phyloP scores from a whole-genome alignment of 2,113 vertebrate genomes.

The Tricholaema leucomelas region DNA sequence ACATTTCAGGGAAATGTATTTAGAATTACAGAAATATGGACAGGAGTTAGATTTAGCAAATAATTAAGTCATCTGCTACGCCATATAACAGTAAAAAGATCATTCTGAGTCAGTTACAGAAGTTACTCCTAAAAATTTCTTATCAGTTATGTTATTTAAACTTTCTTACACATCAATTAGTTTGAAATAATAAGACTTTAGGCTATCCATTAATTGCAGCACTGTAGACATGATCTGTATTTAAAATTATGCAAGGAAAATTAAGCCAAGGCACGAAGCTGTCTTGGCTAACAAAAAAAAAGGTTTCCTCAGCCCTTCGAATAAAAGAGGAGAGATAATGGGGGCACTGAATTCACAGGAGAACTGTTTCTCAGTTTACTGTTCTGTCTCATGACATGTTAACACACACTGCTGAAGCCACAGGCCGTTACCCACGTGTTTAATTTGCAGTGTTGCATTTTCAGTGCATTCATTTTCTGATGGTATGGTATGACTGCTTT shows the following conservation, averaged over 20 bases:
- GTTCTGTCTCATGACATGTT: background rate
- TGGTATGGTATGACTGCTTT: background rate
- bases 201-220: constrained; percentile 84
- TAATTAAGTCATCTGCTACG: constrained; percentile 18
- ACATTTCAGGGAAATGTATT: background rate
- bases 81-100: constrained; percentile 25
- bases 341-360: constrained; percentile 68
- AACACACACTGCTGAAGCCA: background rate
- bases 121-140: constrained; percentile 64
- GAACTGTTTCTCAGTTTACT: constrained; percentile 39
- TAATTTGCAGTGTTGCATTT: constrained; percentile 14
- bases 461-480: constrained; percentile 43
- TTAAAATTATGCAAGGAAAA: constrained; percentile 79
- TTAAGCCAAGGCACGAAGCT: constrained; percentile 75
- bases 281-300: constrained; percentile 66
- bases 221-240: constrained; percentile 79
- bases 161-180: constrained; percentile 80
- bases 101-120: constrained; percentile 62
- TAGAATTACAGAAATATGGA: background rate
- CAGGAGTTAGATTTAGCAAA: background rate
- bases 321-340: constrained; percentile 58
- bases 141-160: constrained; percentile 76
- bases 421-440: background rate
- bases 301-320: constrained; percentile 69
- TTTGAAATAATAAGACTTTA: constrained; percentile 85